phyloP scores from a whole-genome alignment of 2,113 vertebrate genomes.

The Zosterops pallidus region DNA sequence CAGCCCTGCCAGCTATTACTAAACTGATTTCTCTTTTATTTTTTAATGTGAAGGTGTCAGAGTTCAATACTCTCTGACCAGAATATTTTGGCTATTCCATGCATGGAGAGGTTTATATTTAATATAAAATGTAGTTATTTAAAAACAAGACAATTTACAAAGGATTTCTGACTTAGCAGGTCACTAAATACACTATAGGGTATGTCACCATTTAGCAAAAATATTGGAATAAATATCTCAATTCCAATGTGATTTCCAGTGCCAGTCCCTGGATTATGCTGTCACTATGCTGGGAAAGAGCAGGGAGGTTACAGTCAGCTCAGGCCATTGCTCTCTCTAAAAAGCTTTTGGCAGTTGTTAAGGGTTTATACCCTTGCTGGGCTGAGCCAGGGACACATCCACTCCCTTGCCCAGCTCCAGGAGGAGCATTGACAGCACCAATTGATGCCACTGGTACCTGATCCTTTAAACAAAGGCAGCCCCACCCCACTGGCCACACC shows the following conservation, averaged over 20 bases:
- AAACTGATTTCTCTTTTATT: neutral
- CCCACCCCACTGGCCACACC: accelerated
- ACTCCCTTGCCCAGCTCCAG: too few species aligned
- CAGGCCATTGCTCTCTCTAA: neutral
- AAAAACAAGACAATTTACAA: neutral
- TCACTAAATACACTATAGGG: neutral
- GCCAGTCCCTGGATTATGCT: accelerated
- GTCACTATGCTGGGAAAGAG: accelerated
- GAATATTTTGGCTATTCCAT: neutral
- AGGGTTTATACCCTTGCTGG: neutral
- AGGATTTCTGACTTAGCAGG: neutral
- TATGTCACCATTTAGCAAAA: neutral
- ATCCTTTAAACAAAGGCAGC: neutral
- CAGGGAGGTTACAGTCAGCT: neutral
- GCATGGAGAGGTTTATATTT: neutral
- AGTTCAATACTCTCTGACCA: neutral
- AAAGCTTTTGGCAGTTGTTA: neutral
- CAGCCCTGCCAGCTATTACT: neutral
- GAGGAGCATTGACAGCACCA: accelerated
- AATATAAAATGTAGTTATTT: neutral
- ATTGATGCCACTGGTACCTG: neutral
- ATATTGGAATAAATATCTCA: neutral
- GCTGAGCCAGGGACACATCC: neutral
- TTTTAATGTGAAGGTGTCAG: neutral
- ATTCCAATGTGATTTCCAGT: neutral